Conservation (phyloP, 2,113 vertebrate genomes). For the Brachypteracias leptosomus region DNA sequence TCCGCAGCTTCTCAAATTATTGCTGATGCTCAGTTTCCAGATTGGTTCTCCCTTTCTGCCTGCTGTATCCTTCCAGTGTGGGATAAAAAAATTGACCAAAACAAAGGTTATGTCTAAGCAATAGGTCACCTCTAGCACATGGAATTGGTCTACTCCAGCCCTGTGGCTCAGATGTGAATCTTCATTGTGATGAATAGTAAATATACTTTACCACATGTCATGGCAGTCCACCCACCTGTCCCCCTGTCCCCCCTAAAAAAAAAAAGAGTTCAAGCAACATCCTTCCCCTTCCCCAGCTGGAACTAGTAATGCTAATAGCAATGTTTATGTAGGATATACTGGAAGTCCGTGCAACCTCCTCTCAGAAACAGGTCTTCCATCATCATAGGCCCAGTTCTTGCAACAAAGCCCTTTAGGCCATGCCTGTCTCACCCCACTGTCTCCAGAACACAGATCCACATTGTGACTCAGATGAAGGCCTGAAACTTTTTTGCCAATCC, state of each 20-base stretch:
- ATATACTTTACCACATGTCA: background rate
- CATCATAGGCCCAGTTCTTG: background rate
- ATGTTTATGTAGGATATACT: background rate
- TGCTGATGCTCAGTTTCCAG: background rate
- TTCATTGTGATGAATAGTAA: background rate
- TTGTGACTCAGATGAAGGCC: background rate
- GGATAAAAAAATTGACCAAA: background rate
- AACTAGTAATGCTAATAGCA: background rate
- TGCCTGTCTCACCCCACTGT: accelerated
- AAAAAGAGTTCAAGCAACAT: background rate
- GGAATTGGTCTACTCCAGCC: background rate
- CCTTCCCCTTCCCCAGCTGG: background rate
- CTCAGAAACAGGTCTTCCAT: background rate
- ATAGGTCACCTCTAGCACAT: background rate
- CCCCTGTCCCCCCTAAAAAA: no score
- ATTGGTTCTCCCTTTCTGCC: background rate
- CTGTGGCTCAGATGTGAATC: background rate
- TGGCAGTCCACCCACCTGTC: background rate
- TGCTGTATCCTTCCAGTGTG: background rate
- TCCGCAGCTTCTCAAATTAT: background rate
- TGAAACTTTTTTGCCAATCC: background rate
- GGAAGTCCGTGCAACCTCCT: background rate
- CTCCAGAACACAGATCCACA: background rate
- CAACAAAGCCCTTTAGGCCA: background rate
- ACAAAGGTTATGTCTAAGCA: background rate